These are phyloP conservation scores for Drosophila mayaguana DNA, from an alignment of 2,888 invertebrate species.

Conservation along the genomic window DNA sequence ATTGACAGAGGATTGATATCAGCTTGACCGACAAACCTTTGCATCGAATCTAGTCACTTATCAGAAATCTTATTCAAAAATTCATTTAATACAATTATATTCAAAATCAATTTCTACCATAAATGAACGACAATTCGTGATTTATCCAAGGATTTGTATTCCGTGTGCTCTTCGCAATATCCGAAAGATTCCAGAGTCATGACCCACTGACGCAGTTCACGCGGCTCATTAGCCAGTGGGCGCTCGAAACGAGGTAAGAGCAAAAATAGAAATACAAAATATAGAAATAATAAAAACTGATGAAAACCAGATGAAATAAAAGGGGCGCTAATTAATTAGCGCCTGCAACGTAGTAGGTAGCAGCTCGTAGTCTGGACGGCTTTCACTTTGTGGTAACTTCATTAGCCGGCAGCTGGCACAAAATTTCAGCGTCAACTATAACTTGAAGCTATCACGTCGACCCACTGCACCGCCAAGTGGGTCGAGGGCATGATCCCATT, in stretches of 20 bases:
- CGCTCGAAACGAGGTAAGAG: slow-evolving; percentile 11
- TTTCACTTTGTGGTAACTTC: slow-evolving; percentile 66
- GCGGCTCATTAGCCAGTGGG: slow-evolving; percentile 47
- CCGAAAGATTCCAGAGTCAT: slow-evolving; percentile 4
- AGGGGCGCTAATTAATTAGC: slow-evolving; percentile 58
- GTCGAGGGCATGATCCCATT: slow-evolving; percentile 10
- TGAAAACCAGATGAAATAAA: slow-evolving; percentile 1
- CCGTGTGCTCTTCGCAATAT: too few relatives aligned
- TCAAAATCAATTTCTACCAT: too few relatives aligned
- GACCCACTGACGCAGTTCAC: slow-evolving; percentile 27
- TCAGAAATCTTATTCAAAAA: background rate
- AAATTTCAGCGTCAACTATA: slow-evolving; percentile 23
- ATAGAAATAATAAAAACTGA: slow-evolving; percentile 6
- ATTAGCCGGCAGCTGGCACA: slow-evolving; percentile 40
- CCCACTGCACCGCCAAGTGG: background rate
- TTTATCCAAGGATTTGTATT: too few relatives aligned
- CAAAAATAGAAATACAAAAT: slow-evolving; percentile 8
- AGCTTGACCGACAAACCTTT: background rate
- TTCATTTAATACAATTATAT: too few relatives aligned
- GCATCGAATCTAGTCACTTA: background rate
- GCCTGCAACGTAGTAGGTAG: slow-evolving; percentile 24
- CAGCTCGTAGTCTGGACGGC: slow-evolving; percentile 44
- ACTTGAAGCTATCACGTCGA: slow-evolving; percentile 10
- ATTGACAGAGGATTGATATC: background rate
- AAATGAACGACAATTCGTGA: too few relatives aligned